These are phyloP conservation scores for Apamea anceps DNA, from an alignment of 2,888 invertebrate genomes.

Conservation along the genomic window DNA sequence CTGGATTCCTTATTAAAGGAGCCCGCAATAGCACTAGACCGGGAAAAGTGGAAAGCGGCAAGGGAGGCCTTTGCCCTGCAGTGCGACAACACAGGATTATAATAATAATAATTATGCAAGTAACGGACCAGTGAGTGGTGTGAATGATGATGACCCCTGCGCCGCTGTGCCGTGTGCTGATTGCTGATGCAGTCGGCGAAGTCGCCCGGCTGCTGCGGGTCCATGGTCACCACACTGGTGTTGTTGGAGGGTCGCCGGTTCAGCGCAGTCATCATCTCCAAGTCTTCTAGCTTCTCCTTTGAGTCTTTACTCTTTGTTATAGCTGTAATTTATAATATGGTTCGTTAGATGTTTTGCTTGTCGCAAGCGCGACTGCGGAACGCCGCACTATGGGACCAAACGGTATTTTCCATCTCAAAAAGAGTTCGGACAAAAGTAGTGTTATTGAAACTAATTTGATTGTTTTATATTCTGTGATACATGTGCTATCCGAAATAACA, in stretches of 20 bases:
- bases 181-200: conserved; percentile 91
- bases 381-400: not conserved
- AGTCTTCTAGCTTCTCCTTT: conserved; percentile 91
- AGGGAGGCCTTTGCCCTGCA: not conserved
- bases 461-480: not conserved
- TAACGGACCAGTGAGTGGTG: conserved; percentile 81
- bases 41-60: not conserved
- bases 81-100: not conserved
- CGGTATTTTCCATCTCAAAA: not conserved
- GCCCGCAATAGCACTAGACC: not conserved
- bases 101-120: not conserved
- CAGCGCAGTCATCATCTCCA: conserved; percentile 87
- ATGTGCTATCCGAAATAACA: not conserved
- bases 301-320: conserved; percentile 91
- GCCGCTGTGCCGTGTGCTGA: conserved; percentile 89
- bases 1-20: not conserved
- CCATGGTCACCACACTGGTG: conserved; percentile 86
- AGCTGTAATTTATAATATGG: conserved; percentile 78
- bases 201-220: conserved; percentile 84
- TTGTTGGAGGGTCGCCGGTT: conserved; percentile 84
- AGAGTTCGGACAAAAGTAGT: not conserved
- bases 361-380: not conserved
- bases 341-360: conserved; percentile 7
- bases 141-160: conserved; percentile 83
- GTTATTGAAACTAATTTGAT: not conserved